Base-by-base conservation (phyloP, 2,888 invertebrate species). In the Papilio demoleus region DNA sequence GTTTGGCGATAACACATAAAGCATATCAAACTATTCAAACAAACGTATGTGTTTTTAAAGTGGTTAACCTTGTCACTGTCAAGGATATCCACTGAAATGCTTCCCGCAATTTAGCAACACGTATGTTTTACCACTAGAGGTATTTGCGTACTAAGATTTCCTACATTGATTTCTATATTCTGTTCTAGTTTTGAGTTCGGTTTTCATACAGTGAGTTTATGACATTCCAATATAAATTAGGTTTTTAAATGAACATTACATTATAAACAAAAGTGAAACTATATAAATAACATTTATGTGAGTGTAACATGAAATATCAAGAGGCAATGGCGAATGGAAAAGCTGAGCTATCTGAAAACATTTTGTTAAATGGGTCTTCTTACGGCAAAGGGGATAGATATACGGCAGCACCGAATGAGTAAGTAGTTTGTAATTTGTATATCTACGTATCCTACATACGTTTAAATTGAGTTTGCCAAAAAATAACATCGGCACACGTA, bases 321-420 rank as follows among this genome's bases (percentile, higher is more conserved):
- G 76, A 76, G 68, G 76, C 74, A 56, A 87, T 85, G 82, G 85
- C 81, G 62, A 88, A 87, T 74, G 87, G 87, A 74, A 80, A 79
- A 67, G 73, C 77, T 27, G 77, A 81, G 65, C 61, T 70, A 63
- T 73, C 72, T 64, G 79, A 81, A 36, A 75, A 78, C 40, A 70
- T 74, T 34, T 73, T 77, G 50, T 76, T 73, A n/a, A 88, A 85
- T 72, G 87, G 88, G 17, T 84, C 88, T n/a, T 84, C 88, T 1
- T 92, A 90, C 73, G 90, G 90, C 64, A 88, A 87, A 80, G 92
- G 91, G 42, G 92, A 92, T 75, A 84, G 92, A 81, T 85, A 88
- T 72, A 90, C 92, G 2, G 90, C 92, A 60, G 91, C 92, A 40
- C 92, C 92, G 56, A 92, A 92, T 73, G 92, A 90, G 92, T 92